Conservation (phyloP, 1,140 invertebrate species). For the Globodera ellingtonae region DNA sequence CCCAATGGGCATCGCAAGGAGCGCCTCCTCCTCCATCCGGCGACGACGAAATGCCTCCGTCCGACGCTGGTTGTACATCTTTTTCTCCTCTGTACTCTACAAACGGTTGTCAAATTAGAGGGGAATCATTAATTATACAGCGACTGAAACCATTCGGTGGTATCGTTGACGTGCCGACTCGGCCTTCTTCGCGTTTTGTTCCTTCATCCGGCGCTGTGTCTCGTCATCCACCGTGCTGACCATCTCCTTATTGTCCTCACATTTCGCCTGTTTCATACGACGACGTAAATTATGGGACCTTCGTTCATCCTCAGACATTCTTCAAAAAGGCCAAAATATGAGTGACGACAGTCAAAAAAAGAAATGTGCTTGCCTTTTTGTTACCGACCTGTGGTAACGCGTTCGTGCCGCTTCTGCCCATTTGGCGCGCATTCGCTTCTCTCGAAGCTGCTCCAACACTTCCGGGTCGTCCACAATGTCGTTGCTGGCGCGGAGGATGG, state of each 20-base stretch:
- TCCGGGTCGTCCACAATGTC: slow-evolving; percentile 54
- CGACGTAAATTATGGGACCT: slow-evolving; percentile 46
- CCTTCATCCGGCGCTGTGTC: slow-evolving; percentile 39
- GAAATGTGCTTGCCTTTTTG: slow-evolving; percentile 20
- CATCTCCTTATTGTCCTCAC: slow-evolving; percentile 41
- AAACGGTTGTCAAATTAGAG: slow-evolving; percentile 14
- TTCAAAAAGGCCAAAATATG: slow-evolving; percentile 19
- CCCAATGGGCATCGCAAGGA: slow-evolving; percentile 54
- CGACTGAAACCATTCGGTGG: slow-evolving; percentile 36
- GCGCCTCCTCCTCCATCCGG: slow-evolving; percentile 50
- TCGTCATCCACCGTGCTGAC: slow-evolving; percentile 35
- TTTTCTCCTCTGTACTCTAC: slow-evolving; percentile 44
- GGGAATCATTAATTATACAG: slow-evolving; percentile 12
- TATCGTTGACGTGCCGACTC: slow-evolving; percentile 48
- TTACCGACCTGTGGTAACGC: slow-evolving; percentile 37
- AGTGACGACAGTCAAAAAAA: slow-evolving; percentile 1
- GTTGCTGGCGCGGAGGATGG: slow-evolving; percentile 43
- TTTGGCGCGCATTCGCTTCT: slow-evolving; percentile 50
- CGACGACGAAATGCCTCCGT: slow-evolving; percentile 52
- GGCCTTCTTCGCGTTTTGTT: slow-evolving; percentile 51
- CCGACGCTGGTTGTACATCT: slow-evolving; percentile 49
- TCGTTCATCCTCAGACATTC: slow-evolving; percentile 48
- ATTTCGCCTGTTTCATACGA: slow-evolving; percentile 46
- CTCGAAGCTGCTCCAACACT: slow-evolving; percentile 46
- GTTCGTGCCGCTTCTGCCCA: slow-evolving; percentile 51